Base-by-base conservation (phyloP, 2,113 vertebrate genomes). In the Nothobranchius kuhntae region DNA sequence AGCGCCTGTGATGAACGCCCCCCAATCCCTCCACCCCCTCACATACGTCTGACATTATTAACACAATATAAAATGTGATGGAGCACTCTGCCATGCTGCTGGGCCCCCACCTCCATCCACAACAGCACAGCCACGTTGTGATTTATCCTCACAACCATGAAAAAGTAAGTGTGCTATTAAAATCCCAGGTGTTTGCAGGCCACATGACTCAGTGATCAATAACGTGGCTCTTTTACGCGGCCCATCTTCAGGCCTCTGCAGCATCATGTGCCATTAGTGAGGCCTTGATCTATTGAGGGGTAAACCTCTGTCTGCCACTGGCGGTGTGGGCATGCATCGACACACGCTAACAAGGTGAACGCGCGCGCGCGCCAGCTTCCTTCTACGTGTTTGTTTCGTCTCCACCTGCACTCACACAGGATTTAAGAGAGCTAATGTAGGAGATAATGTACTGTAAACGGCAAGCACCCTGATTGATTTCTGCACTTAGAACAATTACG, bases 361-460 rank as follows among this genome's bases (percentile, higher is more conserved):
- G 75, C 71, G 44, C 68, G 66, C 46, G 56, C 78, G 66, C 58
- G 57, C 21, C 21, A 61, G 75, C 65, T 2, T 58, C 72, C 62
- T 10, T 50, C 15, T 65, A 17, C 66, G 78, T 85, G 85, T 90
- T 90, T 88, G 90, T 85, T 64, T 73, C 78, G 82, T 68, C 64
- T 81, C 73, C 86, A 84, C 75, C 73, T 73, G 83, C 84, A 80
- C 76, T 84, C 79, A 53, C 75, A 79, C 86, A 90, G 91, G 88
- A 92, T 88, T 92, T 88, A 87, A 64, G 59, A 17, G 81, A 57
- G 82, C 87, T 91, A 91, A 91, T 90, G 86, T 85, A 84, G 82
- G 87, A 77, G 89, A 90, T 92, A 92, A 93, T 93, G 88, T 78
- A 87, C 90, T 82, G 83, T 91, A 92, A 92, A 92, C 89, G 87